Percentiles rank a stretch among this genome's conserved stretches.
Conservation (phyloP, 1,140 invertebrate genomes). For the Drusus annulatus region DNA sequence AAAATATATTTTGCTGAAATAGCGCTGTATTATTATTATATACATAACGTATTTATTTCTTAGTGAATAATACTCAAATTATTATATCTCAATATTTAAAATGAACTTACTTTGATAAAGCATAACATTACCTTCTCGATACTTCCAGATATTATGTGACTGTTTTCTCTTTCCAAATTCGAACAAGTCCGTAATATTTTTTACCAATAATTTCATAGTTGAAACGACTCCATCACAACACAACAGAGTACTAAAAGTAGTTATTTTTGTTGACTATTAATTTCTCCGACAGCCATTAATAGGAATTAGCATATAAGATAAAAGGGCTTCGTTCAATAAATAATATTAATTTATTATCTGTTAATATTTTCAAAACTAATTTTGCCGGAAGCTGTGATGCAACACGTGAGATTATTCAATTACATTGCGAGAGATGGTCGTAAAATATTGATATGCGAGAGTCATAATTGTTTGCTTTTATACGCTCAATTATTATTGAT, state of each 20-base stretch:
- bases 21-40: too few relatives aligned
- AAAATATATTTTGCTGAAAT: too few relatives aligned
- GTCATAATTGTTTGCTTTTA: not conserved
- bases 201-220: not conserved
- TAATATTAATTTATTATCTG: conserved; percentile 11
- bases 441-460: not conserved
- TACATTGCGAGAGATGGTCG: not conserved
- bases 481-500: not conserved
- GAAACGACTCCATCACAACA: too few relatives aligned
- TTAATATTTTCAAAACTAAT: not conserved
- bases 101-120: too few relatives aligned
- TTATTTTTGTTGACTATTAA: not conserved
- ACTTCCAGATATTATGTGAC: too few relatives aligned
- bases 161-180: conserved; percentile 12
- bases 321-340: conserved; percentile 7
- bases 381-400: conserved; percentile 10
- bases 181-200: not conserved
- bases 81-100: too few relatives aligned
- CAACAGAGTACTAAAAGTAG: not conserved
- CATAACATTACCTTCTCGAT: too few relatives aligned
- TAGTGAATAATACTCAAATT: too few relatives aligned
- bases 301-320: not conserved
- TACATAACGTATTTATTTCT: too few relatives aligned
- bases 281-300: not conserved
- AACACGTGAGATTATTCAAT: conserved; percentile 11